phyloP scores from a whole-genome alignment of 35 echinoderm and acorn worm species.

The Ophioderma brevispina region DNA sequence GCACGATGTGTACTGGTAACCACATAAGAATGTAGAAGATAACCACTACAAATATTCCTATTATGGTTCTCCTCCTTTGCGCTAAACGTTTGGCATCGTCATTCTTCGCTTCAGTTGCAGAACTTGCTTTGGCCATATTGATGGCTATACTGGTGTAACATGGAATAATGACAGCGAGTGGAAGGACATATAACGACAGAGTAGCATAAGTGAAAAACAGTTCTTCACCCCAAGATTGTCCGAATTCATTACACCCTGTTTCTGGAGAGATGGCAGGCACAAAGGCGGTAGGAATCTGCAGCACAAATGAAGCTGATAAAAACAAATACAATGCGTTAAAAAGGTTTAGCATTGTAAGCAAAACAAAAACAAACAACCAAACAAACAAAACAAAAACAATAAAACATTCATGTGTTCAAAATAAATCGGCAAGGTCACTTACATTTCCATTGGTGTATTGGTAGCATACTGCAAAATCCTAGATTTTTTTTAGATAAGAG shows the following conservation, averaged over 20 bases:
- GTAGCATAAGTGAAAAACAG: neutral
- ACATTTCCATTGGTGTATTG: too few species aligned
- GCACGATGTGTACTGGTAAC: neutral
- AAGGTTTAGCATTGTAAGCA: too few species aligned
- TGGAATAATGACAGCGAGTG: neutral
- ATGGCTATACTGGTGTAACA: neutral
- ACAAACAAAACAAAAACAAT: too few species aligned
- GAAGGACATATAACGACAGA: neutral
- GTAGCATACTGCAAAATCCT: too few species aligned
- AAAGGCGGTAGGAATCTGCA: conserved; percentile 1
- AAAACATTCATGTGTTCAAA: too few species aligned
- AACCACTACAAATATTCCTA: neutral
- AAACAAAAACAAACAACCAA: too few species aligned
- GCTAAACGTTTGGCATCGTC: too few species aligned
- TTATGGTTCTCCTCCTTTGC: neutral
- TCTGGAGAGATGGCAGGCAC: neutral
- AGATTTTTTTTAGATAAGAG: too few species aligned
- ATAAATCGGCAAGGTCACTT: too few species aligned
- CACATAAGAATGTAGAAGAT: neutral
- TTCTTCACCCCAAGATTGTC: neutral
- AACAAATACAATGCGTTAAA: neutral
- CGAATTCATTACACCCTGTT: neutral
- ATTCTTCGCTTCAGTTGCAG: too few species aligned
- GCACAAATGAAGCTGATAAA: neutral
- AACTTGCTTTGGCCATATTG: neutral